Percentiles rank a stretch among this genome's conserved stretches.
Conservation (phyloP, 2,797 vertebrate genomes). For the Paramormyrops hopkinsi region DNA sequence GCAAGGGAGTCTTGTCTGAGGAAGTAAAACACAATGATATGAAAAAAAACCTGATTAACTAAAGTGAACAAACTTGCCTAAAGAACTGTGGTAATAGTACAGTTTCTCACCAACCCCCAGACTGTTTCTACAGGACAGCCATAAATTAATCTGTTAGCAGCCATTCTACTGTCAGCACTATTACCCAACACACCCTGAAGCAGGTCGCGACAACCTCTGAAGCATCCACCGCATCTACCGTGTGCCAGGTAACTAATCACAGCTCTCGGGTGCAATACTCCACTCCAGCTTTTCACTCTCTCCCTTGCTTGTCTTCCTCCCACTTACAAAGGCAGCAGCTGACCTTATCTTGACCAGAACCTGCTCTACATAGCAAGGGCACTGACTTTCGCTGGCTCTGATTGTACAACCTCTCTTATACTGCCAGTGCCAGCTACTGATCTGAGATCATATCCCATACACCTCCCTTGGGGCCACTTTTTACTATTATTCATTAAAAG, state of each 20-base stretch:
- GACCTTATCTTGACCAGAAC: background rate
- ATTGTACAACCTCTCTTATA: background rate
- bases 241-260: background rate
- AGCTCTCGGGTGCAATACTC: background rate
- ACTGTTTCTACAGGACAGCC: background rate
- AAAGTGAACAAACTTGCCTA: background rate
- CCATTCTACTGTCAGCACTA: background rate
- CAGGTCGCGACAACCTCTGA: background rate
- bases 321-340: background rate
- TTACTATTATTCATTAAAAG: background rate
- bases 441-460: background rate
- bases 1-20: background rate
- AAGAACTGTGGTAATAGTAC: background rate
- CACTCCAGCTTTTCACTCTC: conserved; percentile 2
- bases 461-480: background rate
- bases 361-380: background rate
- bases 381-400: background rate
- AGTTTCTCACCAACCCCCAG: background rate
- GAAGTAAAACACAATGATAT: background rate
- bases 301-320: background rate
- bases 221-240: background rate
- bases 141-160: background rate
- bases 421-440: background rate
- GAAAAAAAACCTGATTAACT: background rate
- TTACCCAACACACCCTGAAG: background rate